Base-by-base conservation (phyloP, 2,113 vertebrate genomes). In the Phoxinus phoxinus region DNA sequence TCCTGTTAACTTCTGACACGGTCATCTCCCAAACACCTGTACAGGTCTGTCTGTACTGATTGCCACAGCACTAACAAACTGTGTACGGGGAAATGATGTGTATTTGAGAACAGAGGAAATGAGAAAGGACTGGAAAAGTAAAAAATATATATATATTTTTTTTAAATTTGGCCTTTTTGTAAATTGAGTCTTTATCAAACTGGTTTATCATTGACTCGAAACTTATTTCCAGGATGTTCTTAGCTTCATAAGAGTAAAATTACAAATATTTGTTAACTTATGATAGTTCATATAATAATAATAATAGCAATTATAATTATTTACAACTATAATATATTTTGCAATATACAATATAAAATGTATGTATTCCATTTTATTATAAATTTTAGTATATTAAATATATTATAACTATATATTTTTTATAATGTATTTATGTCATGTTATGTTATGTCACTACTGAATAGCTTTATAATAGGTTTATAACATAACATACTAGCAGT, bases 1-100 rank as follows among this genome's bases (percentile, higher is more conserved):
- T 95, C 94, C 94, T 94, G 92, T 96, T 95, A 95, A 95, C 92
- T 96, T 95, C 89, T 93, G 94, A 95, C 95, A 92, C 87, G 87
- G 85, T 92, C 91, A 92, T 92, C 92, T 92, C 89, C 92, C 91
- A 94, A 91, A 91, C 89, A 90, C 76, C 88, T 84, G 86, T 91
- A 92, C 91, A 91, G 87, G 90, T 90, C 90, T 86, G 86, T 90
- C 94, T 89, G 32, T 32, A 56, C 67, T 59, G 78, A 85, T 78
- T 76, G 71, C 6, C 44, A 83, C 7, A 3, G 23, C 48, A 35
- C 48, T 51, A 51, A 75, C 13, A 53, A 76, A 75, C 46, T 76
- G 41, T 76, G 37, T 25, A 23, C 1, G 21, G 23, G 11, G 2
- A n/a, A 73, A 65, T 30, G 1, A 44, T 79, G n/a, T 72, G 69